phyloP scores from a whole-genome alignment of 2,113 vertebrate species.

The Alosa alosa region DNA sequence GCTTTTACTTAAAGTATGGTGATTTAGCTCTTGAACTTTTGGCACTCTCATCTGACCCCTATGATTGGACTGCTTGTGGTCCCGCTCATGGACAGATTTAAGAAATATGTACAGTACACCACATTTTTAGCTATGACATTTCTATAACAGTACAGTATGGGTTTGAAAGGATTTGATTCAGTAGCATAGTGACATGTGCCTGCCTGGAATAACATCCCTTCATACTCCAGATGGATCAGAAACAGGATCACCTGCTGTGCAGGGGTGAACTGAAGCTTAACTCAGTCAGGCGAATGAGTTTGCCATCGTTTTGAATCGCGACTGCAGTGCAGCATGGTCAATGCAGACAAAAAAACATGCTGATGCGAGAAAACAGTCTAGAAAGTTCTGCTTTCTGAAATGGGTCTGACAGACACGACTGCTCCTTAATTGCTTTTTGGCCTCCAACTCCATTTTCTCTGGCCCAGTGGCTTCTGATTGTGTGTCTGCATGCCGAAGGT shows the following conservation, averaged over 20 bases:
- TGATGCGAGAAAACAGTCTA: not conserved
- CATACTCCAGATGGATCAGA: not conserved
- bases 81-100: not conserved
- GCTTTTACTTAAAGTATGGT: not conserved
- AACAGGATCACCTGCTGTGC: not conserved
- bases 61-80: not conserved
- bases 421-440: slow-evolving; percentile 58
- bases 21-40: not conserved
- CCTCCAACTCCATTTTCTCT: slow-evolving; percentile 48
- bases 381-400: slow-evolving; percentile 13
- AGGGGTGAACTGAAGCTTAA: not conserved
- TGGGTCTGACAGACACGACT: slow-evolving; percentile 17
- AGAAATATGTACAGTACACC: not conserved
- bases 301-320: not conserved
- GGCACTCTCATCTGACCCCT: not conserved
- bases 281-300: slow-evolving; percentile 16
- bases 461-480: slow-evolving; percentile 44
- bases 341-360: not conserved
- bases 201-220: not conserved
- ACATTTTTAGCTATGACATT: no score
- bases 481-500: slow-evolving; percentile 28
- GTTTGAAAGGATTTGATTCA: not conserved
- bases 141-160: no score
- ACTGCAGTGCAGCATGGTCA: not conserved
- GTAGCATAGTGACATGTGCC: not conserved